Evolutionary conservation across 92 coral and sea anemone species (phyloP), one percentile per base, ranked within the genome.

Genomic region (Galaxea fascicularis): DNA sequence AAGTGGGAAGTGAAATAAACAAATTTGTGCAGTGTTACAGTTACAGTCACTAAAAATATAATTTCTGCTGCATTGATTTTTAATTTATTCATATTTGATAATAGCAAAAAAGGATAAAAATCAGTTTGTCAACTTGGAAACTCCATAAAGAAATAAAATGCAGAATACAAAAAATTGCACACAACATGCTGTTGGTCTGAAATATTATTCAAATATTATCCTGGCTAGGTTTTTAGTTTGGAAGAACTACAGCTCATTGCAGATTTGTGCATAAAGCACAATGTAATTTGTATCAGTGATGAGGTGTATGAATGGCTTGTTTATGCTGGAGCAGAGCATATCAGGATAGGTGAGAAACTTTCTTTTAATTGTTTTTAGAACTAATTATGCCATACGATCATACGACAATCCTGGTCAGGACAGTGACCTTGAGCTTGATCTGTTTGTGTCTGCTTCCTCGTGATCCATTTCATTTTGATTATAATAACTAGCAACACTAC

Each of bases 271-370:
- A 95, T 83, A 78, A 93, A 93, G 67, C 76, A 97, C 89, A 93
- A 94, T 51, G 91, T 90, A 14, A 89, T 97, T 31, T 96, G 99
- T 67, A 93, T 97, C 76, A 95, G 98, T 86, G 99, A 97, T 74
- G 99, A 97, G 83, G 99, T 97, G 13, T 97, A 97, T 31, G 99
- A 97, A 73, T 97, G 98, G 98, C 89, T 97, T 82, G 97, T 97
- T 68, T 97, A 89, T 72, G 76, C 73, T 73, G 94, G 94, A 29
- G 92, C 66, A 47, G 88, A 97, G 68, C 99, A 97, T 76, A 74
- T 91, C 24, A 91, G 97, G 73, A 97, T 97, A 71, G 98, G 99
- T 95, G 46, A 74, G 93, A 47, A 24, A 22, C 3, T 47, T 24
- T 82, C 28, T 16, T 10, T 46, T 58, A 1, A 58, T 35, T 35